phyloP scores from a whole-genome alignment of 2,113 vertebrate genomes.

The Bombycilla garrulus region DNA sequence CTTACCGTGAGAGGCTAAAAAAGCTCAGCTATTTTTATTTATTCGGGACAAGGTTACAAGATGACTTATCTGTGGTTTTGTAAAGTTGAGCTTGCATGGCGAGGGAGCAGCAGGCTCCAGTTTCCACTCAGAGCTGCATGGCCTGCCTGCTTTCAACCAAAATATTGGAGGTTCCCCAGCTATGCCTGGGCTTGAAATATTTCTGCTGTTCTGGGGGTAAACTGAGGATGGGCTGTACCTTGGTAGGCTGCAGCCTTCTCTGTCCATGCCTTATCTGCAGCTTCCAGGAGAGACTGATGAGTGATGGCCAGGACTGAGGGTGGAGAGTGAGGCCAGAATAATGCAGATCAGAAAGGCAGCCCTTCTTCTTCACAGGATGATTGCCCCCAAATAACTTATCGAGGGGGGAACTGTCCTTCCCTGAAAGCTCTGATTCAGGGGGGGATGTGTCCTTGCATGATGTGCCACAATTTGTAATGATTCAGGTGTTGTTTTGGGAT shows the following conservation, averaged over 20 bases:
- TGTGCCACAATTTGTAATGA: background rate
- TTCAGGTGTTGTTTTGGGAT: background rate
- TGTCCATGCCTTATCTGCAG: background rate
- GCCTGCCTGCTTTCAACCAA: background rate
- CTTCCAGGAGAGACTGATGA: background rate
- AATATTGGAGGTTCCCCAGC: background rate
- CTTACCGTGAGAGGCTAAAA: background rate
- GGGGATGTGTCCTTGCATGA: background rate
- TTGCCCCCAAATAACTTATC: background rate
- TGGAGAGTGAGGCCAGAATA: background rate
- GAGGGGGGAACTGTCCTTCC: background rate
- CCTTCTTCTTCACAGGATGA: background rate
- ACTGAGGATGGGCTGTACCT: background rate
- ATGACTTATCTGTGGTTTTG: slow-evolving; percentile 31
- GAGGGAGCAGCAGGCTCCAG: background rate
- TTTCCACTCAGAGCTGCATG: background rate
- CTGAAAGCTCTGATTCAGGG: background rate
- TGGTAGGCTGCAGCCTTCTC: background rate
- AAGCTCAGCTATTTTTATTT: slow-evolving; percentile 23
- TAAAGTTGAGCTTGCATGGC: background rate
- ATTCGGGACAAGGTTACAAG: background rate
- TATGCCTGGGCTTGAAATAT: background rate
- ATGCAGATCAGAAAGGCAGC: background rate
- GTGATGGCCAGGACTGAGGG: background rate
- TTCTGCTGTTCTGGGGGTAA: background rate